phyloP scores from a whole-genome alignment of 2,888 invertebrate genomes.

The Deroplatys truncata region DNA sequence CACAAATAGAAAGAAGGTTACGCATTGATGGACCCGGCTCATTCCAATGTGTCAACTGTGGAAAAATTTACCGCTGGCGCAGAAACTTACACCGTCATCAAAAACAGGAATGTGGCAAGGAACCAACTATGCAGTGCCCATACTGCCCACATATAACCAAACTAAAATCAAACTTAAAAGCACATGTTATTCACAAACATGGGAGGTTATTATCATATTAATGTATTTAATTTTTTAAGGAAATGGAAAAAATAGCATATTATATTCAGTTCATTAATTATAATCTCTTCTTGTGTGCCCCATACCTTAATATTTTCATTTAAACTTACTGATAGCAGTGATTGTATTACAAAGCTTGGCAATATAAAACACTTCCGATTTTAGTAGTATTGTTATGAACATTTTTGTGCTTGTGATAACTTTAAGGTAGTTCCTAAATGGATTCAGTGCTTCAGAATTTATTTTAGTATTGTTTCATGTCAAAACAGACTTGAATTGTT shows the following conservation, averaged over 20 bases:
- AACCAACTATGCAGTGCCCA: constrained; percentile 35
- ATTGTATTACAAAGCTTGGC: background rate
- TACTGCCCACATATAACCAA: constrained; percentile 30
- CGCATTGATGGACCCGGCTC: background rate
- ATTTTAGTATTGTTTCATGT: no score
- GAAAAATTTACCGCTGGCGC: constrained; percentile 13
- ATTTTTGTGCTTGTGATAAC: no score
- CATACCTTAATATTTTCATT: background rate
- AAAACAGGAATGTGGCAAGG: constrained; percentile 34
- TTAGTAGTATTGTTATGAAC: no score
- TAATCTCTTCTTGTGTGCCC: background rate
- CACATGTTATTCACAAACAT: constrained; percentile 27
- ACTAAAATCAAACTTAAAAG: constrained; percentile 28
- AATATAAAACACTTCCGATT: background rate
- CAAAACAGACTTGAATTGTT: no score
- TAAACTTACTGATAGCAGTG: background rate
- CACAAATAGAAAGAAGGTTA: background rate
- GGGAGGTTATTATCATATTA: background rate
- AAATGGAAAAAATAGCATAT: background rate
- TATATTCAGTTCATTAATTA: background rate
- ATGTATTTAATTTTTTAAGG: background rate
- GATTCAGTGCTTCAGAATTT: no score
- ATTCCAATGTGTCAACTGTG: constrained; percentile 18
- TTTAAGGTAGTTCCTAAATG: no score
- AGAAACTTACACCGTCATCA: constrained; percentile 23